Evolutionary conservation across 1,140 invertebrate genomes (phyloP).

Genomic region (Trissolcus basalis): DNA sequence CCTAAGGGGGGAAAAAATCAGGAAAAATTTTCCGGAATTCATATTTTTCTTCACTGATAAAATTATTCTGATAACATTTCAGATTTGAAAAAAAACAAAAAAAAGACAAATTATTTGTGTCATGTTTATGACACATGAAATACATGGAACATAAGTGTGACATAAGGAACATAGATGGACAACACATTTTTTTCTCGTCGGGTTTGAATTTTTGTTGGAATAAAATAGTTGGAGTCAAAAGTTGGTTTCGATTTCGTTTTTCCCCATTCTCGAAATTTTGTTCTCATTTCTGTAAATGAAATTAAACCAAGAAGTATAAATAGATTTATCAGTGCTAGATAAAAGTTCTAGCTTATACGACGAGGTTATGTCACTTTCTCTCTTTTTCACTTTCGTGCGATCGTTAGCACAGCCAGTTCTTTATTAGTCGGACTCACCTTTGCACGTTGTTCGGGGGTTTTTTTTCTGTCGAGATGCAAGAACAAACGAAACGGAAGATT

Average conservation of each 20-base stretch:
- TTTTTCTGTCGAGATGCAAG: no score
- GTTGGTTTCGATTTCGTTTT: slow-evolving; percentile 10
- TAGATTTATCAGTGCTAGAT: slow-evolving; percentile 44
- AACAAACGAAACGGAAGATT: no score
- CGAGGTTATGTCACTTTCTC: slow-evolving; percentile 38
- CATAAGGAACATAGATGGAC: no score
- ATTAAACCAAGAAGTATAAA: slow-evolving; percentile 27
- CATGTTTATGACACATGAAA: slow-evolving; percentile 17
- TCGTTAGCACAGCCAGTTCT: slow-evolving; percentile 3
- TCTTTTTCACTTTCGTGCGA: slow-evolving; percentile 37
- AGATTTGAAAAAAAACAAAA: no score
- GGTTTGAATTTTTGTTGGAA: no score
- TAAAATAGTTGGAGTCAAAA: no score
- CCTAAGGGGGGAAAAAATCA: slow-evolving; percentile 20
- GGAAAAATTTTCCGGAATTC: slow-evolving; percentile 7
- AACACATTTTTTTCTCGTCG: no score
- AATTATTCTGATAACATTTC: no score
- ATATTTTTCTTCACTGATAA: not conserved
- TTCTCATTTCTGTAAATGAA: not conserved
- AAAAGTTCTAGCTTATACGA: slow-evolving; percentile 36
- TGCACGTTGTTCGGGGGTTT: no score
- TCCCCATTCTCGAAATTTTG: not conserved
- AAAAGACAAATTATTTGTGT: slow-evolving; percentile 6
- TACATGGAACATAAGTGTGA: no score
- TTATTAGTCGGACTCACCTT: no score